A percentile compares a stretch with the other conserved stretches of the same genome.
phyloP scores from a whole-genome alignment of 2,797 vertebrate species.

The Leptoclinus maculatus region DNA sequence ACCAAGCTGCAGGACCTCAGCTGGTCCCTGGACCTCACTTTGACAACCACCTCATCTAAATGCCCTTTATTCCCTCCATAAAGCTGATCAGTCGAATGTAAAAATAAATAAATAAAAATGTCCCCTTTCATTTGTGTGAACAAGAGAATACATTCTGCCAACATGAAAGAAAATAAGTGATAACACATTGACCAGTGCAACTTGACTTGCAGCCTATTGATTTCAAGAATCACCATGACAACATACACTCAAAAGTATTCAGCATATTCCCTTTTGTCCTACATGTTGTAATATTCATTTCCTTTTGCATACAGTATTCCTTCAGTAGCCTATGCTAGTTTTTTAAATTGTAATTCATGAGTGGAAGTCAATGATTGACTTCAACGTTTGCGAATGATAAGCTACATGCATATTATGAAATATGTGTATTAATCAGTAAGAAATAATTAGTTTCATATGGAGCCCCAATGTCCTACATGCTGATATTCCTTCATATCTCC shows the following conservation, averaged over 20 bases:
- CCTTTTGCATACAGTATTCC: neutral
- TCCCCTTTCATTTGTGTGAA: neutral
- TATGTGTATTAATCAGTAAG: neutral
- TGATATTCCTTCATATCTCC: neutral
- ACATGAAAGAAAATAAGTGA: neutral
- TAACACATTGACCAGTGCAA: neutral
- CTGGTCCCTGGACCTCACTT: neutral
- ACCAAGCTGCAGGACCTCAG: neutral
- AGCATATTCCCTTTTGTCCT: neutral
- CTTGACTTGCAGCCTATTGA: neutral
- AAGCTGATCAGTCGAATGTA: neutral
- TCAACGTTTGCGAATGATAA: neutral
- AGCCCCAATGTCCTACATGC: neutral
- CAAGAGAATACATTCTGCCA: neutral
- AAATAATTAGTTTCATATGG: neutral
- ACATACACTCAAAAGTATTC: neutral
- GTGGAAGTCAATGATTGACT: neutral
- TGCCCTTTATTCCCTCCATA: neutral
- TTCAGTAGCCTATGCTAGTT: neutral
- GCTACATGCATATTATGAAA: neutral
- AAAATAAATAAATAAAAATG: too few species aligned
- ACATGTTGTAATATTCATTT: neutral
- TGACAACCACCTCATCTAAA: neutral
- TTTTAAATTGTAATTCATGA: neutral
- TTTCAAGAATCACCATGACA: neutral